Evolutionary conservation across 2,888 invertebrate species (phyloP).

Genomic region (Meiosimyza decipiens): DNA sequence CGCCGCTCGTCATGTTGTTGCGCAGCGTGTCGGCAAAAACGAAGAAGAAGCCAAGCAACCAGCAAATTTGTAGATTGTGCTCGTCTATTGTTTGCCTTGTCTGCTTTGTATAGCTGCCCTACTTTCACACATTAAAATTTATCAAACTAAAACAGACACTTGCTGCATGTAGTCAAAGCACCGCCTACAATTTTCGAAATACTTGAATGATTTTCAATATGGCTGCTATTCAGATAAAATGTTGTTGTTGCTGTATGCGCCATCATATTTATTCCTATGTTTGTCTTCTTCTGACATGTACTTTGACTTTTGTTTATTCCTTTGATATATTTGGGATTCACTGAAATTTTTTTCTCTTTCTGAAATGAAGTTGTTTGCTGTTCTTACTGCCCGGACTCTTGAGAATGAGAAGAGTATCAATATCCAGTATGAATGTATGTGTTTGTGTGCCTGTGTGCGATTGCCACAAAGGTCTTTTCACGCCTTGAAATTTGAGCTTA

Average conservation of each 20-base stretch:
- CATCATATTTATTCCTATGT: not conserved
- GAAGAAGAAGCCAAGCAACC: slow-evolving; percentile 5
- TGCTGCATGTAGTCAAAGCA: slow-evolving; percentile 47
- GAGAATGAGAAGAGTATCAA: not conserved
- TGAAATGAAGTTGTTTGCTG: slow-evolving; percentile 21
- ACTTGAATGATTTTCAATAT: slow-evolving; percentile 66
- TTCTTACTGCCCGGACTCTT: not conserved
- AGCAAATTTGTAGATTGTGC: not conserved
- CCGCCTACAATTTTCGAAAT: slow-evolving; percentile 65
- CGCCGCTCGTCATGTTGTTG: slow-evolving; percentile 36
- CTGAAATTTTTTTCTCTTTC: too few species aligned
- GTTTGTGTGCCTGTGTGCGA: not conserved
- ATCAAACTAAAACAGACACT: slow-evolving; percentile 20
- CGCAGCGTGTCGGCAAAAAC: not conserved
- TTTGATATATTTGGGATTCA: not conserved
- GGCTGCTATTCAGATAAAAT: slow-evolving; percentile 36
- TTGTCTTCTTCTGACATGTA: slow-evolving; percentile 3
- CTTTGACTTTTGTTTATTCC: not conserved
- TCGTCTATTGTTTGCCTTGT: not conserved
- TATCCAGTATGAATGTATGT: not conserved
- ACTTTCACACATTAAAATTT: slow-evolving; percentile 29
- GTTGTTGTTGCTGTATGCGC: slow-evolving; percentile 3
- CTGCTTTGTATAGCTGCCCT: slow-evolving; percentile 46
- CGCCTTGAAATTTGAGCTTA: not conserved
- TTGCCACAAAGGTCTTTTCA: not conserved